These are phyloP conservation scores for Rotaria magnacalcarata DNA, from an alignment of 2,888 invertebrate species.

Conservation along the genomic window DNA sequence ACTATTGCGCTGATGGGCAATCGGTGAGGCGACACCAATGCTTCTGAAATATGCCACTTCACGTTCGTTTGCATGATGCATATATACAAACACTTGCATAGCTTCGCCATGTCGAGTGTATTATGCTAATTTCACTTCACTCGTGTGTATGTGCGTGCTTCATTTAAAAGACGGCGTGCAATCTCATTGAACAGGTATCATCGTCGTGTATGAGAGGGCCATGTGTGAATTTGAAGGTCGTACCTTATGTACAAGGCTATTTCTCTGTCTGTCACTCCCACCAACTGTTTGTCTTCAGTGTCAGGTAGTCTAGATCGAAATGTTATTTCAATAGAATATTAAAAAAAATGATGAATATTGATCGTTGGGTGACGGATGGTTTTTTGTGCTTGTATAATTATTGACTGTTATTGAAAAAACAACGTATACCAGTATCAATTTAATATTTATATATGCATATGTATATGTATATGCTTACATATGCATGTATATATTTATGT, in stretches of 20 bases:
- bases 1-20: neutral
- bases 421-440: neutral
- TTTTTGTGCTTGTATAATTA: neutral
- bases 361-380: neutral
- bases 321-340: neutral
- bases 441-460: neutral
- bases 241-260: constrained; percentile 23
- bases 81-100: neutral
- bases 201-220: neutral
- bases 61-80: neutral
- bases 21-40: neutral
- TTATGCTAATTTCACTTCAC: constrained; percentile 21
- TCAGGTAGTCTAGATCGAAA: neutral
- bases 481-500: neutral
- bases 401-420: neutral
- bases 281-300: neutral
- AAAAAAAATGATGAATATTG: neutral
- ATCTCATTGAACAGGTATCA: neutral
- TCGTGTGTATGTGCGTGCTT: neutral
- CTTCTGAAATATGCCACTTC: neutral
- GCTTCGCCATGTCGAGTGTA: neutral
- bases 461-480: too few species aligned
- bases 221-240: neutral
- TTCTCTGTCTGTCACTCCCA: neutral
- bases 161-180: neutral